These are phyloP conservation scores for Drosophila pseudoananassae DNA, from an alignment of 1,140 invertebrate genomes.

Conservation along the genomic window DNA sequence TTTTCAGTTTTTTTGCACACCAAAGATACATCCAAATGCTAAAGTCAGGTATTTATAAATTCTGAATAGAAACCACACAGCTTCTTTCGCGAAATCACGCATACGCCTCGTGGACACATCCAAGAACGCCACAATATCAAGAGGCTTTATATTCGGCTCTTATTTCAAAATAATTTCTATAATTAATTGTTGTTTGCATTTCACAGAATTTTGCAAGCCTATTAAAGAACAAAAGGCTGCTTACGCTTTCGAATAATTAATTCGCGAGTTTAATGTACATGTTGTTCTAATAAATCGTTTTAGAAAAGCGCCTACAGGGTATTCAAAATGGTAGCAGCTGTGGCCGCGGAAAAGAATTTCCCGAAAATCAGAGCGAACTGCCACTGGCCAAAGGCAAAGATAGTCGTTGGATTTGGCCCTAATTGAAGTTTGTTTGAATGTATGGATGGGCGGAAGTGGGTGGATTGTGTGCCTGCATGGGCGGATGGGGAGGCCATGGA, in stretches of 20 bases:
- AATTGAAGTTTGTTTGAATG: slow-evolving; percentile 41
- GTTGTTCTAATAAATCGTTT: background rate
- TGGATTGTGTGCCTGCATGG: background rate
- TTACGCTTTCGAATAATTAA: background rate
- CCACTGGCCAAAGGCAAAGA: slow-evolving; percentile 40
- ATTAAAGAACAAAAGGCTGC: background rate
- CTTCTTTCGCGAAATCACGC: background rate
- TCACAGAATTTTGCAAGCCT: background rate
- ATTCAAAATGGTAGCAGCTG: slow-evolving; percentile 21
- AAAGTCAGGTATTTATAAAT: background rate
- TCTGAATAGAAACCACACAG: background rate
- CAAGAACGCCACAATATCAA: background rate
- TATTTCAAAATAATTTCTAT: background rate
- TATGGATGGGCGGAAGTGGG: slow-evolving; percentile 7
- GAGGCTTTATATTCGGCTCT: background rate
- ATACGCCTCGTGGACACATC: background rate
- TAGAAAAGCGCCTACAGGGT: background rate
- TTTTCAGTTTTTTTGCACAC: too few species aligned
- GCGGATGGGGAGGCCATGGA: slow-evolving; percentile 7
- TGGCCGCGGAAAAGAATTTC: slow-evolving; percentile 26
- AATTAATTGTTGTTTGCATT: background rate
- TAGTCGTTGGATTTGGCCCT: slow-evolving; percentile 16
- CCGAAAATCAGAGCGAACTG: slow-evolving; percentile 55
- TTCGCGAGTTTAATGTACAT: background rate
- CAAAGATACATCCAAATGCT: too few species aligned